Base-by-base conservation (phyloP, 2,888 invertebrate genomes). In the Timandra comae region DNA sequence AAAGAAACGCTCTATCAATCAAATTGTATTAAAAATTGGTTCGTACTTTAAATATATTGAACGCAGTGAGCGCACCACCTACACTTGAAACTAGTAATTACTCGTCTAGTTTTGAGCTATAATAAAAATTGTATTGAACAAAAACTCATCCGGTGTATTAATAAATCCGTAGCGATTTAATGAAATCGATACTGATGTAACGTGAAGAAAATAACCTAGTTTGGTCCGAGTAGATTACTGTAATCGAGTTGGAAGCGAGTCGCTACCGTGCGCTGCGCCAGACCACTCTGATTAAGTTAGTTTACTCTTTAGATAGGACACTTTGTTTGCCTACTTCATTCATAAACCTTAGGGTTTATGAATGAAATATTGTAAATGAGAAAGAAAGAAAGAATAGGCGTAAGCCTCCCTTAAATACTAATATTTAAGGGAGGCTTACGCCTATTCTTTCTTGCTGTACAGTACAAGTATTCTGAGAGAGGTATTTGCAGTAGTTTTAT, bases 131-230 rank as follows among this genome's bases (percentile, higher is more conserved):
- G 49, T 49, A 43, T 27, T 33, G 42, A 60, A 73, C 63, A 74
- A 73, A 72, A 67, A 61, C 60, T 45, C 73, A 77, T 78, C 77
- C 76, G 76, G 70, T 63, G 47, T 62, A 66, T 69, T 70, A 68
- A 68, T 69, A 69, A 74, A 74, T 73, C 68, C 57, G 65, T 62
- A 58, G 68, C 61, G 63, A 66, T 68, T 58, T 78, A 78, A 78
- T 77, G 76, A 76, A 78, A 78, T 78, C 78, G 78, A 80, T 78
- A 77, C 67, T 63, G 63, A 62, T 70, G 66, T 66, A 69, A 68
- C 63, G 60, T 62, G 61, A 56, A 58, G 67, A 65, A 70, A 73
- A 75, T 76, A 69, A 65, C 64, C 58, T 16, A 41, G 46, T 39
- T 37, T 40, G 35, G 41, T 45, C 33, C 38, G 35, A 42, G 38